Evolutionary conservation across 2,113 vertebrate species (phyloP), one percentile per base, ranked within the genome.

Genomic region (Ploceus nigricollis): DNA sequence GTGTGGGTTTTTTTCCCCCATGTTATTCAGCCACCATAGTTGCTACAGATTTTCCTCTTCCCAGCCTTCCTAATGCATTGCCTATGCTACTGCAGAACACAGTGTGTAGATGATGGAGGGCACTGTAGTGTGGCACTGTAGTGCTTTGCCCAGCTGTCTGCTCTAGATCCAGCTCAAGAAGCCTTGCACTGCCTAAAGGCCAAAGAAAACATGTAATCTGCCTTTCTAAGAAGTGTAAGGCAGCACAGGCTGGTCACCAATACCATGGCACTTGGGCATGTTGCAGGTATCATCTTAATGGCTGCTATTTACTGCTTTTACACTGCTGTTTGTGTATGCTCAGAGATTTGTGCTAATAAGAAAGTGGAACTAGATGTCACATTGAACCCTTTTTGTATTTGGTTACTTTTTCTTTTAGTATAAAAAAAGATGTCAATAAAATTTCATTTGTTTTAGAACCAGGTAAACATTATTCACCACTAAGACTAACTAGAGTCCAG

Each of bases 1-100:
- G 3, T 7, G 8, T 40, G 8, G 7, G 1, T 0, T 48, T 54
- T 72, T 77, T 50, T 4, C 6, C 6, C 14, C 8, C 1, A 0
- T 2, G 0, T 45, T 76, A 13, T 63, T 72, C 51, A 64, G 8
- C 40, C 39, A 20, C 14, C 2, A 0, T 13, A 31, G 11, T 31
- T 40, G 13, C 16, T 57, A 64, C 2, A 10, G 19, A 30, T 48
- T 87, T 95, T 69, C 23, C 31, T 81, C 23, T 45, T 91, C 22
- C 47, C 31, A 33, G 1, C 4, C 30, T 70, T 89, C 56, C 19
- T 65, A 28, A 18, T 40, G 6, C 24, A 23, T 48, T 87, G 22
- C 22, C 12, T 65, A 2, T 28, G 2, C n/a, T 42, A 11, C 10
- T 4, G 1, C 11, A 61, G 39, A 82, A 14, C 10, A 58, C 9